Conservation (phyloP, 2,113 vertebrate species). For the Pleuronectes platessa region DNA sequence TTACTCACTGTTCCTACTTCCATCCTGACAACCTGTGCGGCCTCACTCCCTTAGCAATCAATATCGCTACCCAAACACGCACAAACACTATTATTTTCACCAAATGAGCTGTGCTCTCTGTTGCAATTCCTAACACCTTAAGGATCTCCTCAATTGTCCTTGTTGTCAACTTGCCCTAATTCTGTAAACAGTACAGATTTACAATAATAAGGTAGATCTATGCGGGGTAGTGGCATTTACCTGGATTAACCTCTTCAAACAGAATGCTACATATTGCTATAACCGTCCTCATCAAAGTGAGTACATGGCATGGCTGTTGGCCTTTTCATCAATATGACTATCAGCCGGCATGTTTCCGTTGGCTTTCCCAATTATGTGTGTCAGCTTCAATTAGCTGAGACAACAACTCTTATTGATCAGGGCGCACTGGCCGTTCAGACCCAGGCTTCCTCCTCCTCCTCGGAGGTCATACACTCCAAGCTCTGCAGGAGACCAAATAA, state of each 20-base stretch:
- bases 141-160: not conserved
- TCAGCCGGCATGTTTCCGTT: constrained; percentile 47
- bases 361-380: constrained; percentile 65
- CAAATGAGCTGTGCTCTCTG: not conserved
- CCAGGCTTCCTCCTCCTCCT: constrained; percentile 35
- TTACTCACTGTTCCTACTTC: constrained; percentile 12
- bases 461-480: constrained; percentile 46
- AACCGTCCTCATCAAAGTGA: constrained; percentile 37
- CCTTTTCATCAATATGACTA: constrained; percentile 53
- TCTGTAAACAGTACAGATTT: constrained; percentile 9
- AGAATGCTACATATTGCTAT: not conserved
- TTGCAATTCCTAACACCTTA: not conserved
- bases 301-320: constrained; percentile 16
- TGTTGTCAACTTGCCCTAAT: not conserved
- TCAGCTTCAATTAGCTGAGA: constrained; percentile 70
- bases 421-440: constrained; percentile 33
- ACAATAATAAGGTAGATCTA: constrained; percentile 1
- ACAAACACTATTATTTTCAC: not conserved
- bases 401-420: constrained; percentile 72
- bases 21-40: not conserved
- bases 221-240: not conserved
- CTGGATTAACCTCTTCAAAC: constrained; percentile 25
- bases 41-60: constrained; percentile 6
- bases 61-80: not conserved
- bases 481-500: constrained; percentile 17